Conservation (phyloP, 2,113 vertebrate genomes). For the Poicephalus meyeri region DNA sequence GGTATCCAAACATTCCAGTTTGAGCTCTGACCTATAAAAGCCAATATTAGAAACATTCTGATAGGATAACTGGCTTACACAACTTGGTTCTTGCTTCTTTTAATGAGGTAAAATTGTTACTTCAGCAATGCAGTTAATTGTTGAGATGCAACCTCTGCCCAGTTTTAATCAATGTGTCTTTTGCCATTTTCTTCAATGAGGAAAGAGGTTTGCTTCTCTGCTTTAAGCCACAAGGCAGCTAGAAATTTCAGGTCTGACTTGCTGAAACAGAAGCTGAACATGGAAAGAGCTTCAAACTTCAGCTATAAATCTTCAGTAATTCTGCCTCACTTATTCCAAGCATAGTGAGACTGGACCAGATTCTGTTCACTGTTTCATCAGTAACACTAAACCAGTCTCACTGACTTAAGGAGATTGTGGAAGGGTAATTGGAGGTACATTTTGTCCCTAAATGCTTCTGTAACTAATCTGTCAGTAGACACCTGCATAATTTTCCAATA, state of each 20-base stretch:
- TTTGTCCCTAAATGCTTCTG: neutral
- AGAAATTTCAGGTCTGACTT: neutral
- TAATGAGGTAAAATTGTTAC: neutral
- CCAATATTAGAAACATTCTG: neutral
- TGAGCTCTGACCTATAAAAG: neutral
- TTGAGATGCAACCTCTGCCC: neutral
- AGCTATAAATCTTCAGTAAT: neutral
- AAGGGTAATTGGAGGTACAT: neutral
- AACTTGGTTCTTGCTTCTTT: neutral
- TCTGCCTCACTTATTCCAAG: neutral
- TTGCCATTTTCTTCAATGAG: neutral
- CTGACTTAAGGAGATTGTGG: neutral
- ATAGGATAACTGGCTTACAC: neutral
- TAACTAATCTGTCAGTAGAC: neutral
- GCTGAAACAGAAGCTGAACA: neutral
- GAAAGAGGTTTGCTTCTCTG: neutral
- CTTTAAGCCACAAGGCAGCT: neutral
- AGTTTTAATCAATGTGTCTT: neutral
- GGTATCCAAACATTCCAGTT: neutral
- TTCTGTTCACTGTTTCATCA: neutral
- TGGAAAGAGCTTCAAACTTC: neutral
- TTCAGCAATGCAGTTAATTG: neutral
- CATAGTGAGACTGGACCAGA: neutral
- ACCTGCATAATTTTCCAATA: conserved; percentile 5
- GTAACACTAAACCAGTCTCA: neutral